phyloP scores from a whole-genome alignment of 2,888 invertebrate genomes.

The Pyrocoelia pectoralis region DNA sequence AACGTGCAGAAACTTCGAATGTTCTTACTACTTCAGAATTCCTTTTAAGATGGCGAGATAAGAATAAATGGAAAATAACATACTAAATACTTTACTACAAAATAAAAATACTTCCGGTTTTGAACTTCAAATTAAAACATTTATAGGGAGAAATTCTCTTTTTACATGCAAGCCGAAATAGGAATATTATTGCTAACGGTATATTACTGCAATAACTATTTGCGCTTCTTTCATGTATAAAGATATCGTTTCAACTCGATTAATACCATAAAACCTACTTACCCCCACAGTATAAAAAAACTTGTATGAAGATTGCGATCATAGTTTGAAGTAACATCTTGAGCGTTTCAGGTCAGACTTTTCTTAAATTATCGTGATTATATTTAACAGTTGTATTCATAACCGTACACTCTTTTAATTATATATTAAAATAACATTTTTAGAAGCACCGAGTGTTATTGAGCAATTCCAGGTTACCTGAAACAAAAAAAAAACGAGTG shows the following conservation, averaged over 20 bases:
- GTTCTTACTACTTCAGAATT: constrained; percentile 28
- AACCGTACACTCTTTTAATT: background rate
- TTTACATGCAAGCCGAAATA: constrained; percentile 27
- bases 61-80: constrained; percentile 24
- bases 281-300: constrained; percentile 50
- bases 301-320: constrained; percentile 48
- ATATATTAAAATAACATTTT: background rate
- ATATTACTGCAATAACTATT: background rate
- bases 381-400: background rate
- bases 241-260: constrained; percentile 8
- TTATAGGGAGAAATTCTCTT: constrained; percentile 18
- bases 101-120: constrained; percentile 18
- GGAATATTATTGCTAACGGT: constrained; percentile 16
- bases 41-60: constrained; percentile 29
- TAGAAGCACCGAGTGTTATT: constrained; percentile 4
- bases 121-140: constrained; percentile 23
- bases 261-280: constrained; percentile 35
- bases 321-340: constrained; percentile 50
- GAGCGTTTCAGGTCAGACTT: constrained; percentile 39
- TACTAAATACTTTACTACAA: constrained; percentile 24
- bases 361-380: constrained; percentile 5
- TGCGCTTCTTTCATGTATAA: background rate
- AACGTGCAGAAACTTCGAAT: constrained; percentile 33
- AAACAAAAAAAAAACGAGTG: background rate
- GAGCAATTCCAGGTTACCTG: constrained; percentile 7